Percentiles rank a stretch among this genome's conserved stretches.
Evolutionary conservation across 92 coral and sea anemone genomes (phyloP).

Genomic region (Actinostola sp.): DNA sequence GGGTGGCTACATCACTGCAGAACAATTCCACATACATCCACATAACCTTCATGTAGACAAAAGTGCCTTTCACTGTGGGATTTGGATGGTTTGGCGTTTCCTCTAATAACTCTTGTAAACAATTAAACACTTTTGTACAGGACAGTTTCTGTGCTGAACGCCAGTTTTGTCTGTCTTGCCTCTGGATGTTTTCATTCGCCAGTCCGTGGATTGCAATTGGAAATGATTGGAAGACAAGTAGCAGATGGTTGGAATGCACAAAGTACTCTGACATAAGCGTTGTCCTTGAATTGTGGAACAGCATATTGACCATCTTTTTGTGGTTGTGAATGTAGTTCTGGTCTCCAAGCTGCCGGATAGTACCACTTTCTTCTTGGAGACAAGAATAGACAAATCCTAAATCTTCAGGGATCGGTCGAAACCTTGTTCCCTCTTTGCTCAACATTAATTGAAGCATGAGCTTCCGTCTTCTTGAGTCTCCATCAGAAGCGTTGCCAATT

Average conservation of each 20-base stretch:
- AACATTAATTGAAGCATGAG: constrained; percentile 37
- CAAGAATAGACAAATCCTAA: constrained; percentile 30
- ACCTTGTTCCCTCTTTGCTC: neutral
- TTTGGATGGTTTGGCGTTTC: constrained; percentile 2
- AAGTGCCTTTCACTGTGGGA: constrained; percentile 29
- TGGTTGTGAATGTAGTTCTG: constrained; percentile 59
- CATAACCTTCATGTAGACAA: constrained; percentile 23
- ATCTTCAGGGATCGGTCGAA: constrained; percentile 21
- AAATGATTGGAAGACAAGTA: constrained; percentile 31
- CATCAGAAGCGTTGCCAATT: constrained; percentile 55
- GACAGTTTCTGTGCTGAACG: constrained; percentile 46
- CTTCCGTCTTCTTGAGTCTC: constrained; percentile 36
- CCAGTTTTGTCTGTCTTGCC: constrained; percentile 47
- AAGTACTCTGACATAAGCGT: constrained; percentile 15
- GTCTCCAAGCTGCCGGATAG: constrained; percentile 37
- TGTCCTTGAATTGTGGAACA: constrained; percentile 34
- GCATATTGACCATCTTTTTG: constrained; percentile 48
- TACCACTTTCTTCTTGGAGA: constrained; percentile 13
- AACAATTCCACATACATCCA: constrained; percentile 57
- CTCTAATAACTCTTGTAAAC: constrained; percentile 35
- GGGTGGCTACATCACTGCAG: constrained; percentile 32
- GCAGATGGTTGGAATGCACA: constrained; percentile 51
- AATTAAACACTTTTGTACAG: constrained; percentile 13
- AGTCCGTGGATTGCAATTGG: constrained; percentile 30
- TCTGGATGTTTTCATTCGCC: constrained; percentile 21